A percentile compares a stretch with the other conserved stretches of the same genome.
These are phyloP conservation scores for Lateolabrax maculatus DNA, from an alignment of 2,797 vertebrate species.

Conservation along the genomic window DNA sequence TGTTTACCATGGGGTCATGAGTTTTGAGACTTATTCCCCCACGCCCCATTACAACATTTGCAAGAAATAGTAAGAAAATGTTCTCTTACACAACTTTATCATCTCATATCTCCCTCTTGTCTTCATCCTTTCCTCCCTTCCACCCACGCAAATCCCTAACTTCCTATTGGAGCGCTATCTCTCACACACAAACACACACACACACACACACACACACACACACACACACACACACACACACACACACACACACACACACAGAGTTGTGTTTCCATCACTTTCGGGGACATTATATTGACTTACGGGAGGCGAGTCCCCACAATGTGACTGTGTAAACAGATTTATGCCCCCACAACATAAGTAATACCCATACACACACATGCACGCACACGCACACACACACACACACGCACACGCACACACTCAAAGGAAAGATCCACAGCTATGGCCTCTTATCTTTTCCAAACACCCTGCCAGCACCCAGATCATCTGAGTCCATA, in stretches of 20 bases:
- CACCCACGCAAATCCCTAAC: conserved; percentile 20
- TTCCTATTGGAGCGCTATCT: conserved; percentile 3
- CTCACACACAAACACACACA: too few species aligned
- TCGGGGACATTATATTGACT: too few species aligned
- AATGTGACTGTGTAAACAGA: too few species aligned
- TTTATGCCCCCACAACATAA: too few species aligned
- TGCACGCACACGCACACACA: conserved; percentile 3
- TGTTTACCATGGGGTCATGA: neutral
- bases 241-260: too few species aligned
- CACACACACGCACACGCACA: conserved; percentile 14
- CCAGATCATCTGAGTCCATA: neutral
- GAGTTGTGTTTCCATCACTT: too few species aligned
- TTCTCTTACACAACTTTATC: neutral
- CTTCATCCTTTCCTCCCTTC: conserved; percentile 31
- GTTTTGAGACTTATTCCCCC: too few species aligned
- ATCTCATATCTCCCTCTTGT: conserved; percentile 22
- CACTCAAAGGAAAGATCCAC: neutral
- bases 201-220: conserved; percentile 24
- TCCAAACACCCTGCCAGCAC: conserved; percentile 13
- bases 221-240: conserved; percentile 1
- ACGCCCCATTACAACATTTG: neutral
- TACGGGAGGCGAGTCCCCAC: too few species aligned
- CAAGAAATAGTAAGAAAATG: neutral
- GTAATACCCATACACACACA: too few species aligned
- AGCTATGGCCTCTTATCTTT: conserved; percentile 30